Evolutionary conservation across 2,888 invertebrate genomes (phyloP).

Genomic region (Nudaria mundana): DNA sequence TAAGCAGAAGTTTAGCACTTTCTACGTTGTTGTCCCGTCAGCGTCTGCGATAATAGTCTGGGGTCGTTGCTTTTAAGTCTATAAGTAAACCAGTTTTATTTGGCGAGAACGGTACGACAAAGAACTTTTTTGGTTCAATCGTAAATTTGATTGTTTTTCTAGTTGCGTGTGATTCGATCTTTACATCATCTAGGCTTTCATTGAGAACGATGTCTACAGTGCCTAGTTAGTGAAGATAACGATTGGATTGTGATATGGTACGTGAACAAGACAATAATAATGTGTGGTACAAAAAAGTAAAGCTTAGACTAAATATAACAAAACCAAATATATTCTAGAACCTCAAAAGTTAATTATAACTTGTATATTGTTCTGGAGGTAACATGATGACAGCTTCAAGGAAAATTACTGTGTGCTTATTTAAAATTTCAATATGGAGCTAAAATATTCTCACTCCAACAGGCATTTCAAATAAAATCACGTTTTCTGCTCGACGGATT

Average conservation of each 20-base stretch:
- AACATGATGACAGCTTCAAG: neutral
- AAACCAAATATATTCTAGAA: too few relatives aligned
- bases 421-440: neutral
- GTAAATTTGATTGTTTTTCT: slow-evolving; percentile 50
- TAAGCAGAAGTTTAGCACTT: slow-evolving; percentile 48
- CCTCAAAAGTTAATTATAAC: too few relatives aligned
- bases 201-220: slow-evolving; percentile 44
- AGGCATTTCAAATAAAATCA: slow-evolving; percentile 35
- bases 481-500: slow-evolving; percentile 49
- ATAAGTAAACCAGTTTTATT: slow-evolving; percentile 47
- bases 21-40: slow-evolving; percentile 48
- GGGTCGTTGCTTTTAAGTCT: slow-evolving; percentile 39
- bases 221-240: slow-evolving; percentile 44
- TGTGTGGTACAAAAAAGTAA: too few relatives aligned
- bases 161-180: slow-evolving; percentile 58
- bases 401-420: neutral
- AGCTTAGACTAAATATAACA: too few relatives aligned
- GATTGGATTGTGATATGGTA: slow-evolving; percentile 20
- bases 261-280: too few relatives aligned
- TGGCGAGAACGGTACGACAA: slow-evolving; percentile 50
- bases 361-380: too few relatives aligned
- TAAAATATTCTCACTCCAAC: slow-evolving; percentile 10
- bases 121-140: slow-evolving; percentile 53
- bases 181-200: slow-evolving; percentile 49
- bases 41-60: slow-evolving; percentile 40